Evolutionary conservation across 1,140 invertebrate genomes (phyloP), one percentile per base, ranked within the genome.

Genomic region (Akabosia matsudoensis): DNA sequence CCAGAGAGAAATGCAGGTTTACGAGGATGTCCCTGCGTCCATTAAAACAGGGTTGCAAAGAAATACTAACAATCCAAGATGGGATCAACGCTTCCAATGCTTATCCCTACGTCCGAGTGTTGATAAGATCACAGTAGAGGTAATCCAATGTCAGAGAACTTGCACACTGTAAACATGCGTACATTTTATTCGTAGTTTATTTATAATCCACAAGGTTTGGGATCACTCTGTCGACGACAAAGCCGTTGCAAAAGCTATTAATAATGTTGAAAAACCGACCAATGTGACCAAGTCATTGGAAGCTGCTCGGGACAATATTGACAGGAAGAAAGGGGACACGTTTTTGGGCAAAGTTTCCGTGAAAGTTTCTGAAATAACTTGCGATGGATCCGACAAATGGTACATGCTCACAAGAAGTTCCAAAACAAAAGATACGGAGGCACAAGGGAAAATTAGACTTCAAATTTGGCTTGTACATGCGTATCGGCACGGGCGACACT

Each of bases 61-160:
- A 1, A 56, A 74, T 28, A 79, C 75, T 13, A 52, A 56, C 10
- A 70, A 61, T 64, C 79, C 79, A 16, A 28, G 31, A 4, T 81
- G 79, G 79, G 78, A 79, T 22, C 73, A 81, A 64, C 28, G 74
- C 26, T 81, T 81, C 34, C 79, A 81, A 74, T 77, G 75, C 45
- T 26, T 81, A 4, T 70, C 76, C 22, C 45, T 81, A 24, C 34
- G 76, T 28, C 77, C 79, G 0, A 67, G 54, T 24, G 70, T 75
- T 30, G 79, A 81, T 28, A 74, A 61, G 0, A 52, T 81, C 4
- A 73, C 75, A 14, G 73, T 81, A 28, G 79, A 81, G 61, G 74
- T 81, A 45, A 70, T 67, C 10, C 37, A 26, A 4, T 28, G n/a
- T 4, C 56, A 64, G 7, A 22, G 28, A 28, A 26, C 28, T 10